Conservation (phyloP, 2,113 vertebrate genomes). For the Anolis carolinensis region DNA sequence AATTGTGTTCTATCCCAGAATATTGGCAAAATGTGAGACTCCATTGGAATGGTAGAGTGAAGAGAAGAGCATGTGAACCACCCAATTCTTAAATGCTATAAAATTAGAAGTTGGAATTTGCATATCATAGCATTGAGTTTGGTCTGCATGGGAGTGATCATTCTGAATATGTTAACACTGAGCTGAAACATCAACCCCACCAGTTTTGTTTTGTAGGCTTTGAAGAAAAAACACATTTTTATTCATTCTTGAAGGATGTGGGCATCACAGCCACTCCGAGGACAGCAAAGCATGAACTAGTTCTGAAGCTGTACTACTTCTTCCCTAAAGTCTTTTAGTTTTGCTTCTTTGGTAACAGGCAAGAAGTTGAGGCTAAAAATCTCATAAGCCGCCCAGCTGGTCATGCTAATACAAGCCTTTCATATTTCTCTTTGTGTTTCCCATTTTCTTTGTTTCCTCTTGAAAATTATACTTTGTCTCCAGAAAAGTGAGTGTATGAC, state of each 20-base stretch:
- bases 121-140: neutral
- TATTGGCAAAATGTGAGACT: no score
- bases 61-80: no score
- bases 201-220: neutral
- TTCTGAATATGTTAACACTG: neutral
- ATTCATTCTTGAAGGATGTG: neutral
- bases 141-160: neutral
- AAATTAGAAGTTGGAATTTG: neutral
- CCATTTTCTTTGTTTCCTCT: neutral
- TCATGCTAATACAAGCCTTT: neutral
- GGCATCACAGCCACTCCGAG: neutral
- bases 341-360: neutral
- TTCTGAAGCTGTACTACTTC: neutral
- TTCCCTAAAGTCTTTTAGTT: neutral
- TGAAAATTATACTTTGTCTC: neutral
- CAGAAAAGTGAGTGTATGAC: neutral
- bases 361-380: neutral
- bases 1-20: conserved; percentile 11
- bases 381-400: neutral
- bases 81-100: no score
- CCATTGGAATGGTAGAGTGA: no score
- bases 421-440: neutral
- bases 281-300: neutral
- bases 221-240: neutral
- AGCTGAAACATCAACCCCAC: neutral